These are phyloP conservation scores for Procavia capensis DNA, from an alignment of 2,113 vertebrate species.

Conservation along the genomic window DNA sequence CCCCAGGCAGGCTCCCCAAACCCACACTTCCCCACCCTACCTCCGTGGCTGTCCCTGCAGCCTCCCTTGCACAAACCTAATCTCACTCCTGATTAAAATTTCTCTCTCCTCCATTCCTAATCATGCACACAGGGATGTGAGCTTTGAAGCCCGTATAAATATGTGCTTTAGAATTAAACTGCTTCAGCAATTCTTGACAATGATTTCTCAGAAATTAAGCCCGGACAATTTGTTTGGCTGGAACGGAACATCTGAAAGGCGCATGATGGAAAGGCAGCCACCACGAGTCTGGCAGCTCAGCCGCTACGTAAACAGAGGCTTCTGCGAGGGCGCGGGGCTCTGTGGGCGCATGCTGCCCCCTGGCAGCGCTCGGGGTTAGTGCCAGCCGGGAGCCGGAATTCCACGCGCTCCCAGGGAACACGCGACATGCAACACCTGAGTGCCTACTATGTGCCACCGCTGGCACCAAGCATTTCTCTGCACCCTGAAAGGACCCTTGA, in stretches of 20 bases:
- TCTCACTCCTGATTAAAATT: constrained; percentile 85
- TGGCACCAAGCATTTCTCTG: fast-evolving
- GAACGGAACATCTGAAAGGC: constrained; percentile 79
- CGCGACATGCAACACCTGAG: fast-evolving
- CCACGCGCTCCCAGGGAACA: background rate
- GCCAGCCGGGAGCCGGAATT: background rate
- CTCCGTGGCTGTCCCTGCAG: constrained; percentile 36
- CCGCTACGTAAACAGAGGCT: constrained; percentile 31
- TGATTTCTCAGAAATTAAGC: constrained; percentile 86
- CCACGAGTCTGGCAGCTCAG: constrained; percentile 5
- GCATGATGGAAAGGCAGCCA: constrained; percentile 72
- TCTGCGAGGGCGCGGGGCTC: background rate
- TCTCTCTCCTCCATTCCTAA: constrained; percentile 80
- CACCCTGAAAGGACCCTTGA: background rate
- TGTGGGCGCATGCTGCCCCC: background rate
- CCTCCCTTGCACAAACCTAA: constrained; percentile 74
- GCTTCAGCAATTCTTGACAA: constrained; percentile 86
- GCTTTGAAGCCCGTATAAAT: constrained; percentile 83
- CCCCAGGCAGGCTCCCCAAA: constrained; percentile 58
- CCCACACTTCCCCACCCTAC: constrained; percentile 57
- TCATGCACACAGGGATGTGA: constrained; percentile 48
- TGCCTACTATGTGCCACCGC: too few relatives aligned
- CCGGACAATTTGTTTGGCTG: constrained; percentile 84
- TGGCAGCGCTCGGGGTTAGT: constrained; percentile 63
- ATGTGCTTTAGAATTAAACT: constrained; percentile 86